Conservation (phyloP, 2,113 vertebrate genomes). For the Mesocricetus auratus region DNA sequence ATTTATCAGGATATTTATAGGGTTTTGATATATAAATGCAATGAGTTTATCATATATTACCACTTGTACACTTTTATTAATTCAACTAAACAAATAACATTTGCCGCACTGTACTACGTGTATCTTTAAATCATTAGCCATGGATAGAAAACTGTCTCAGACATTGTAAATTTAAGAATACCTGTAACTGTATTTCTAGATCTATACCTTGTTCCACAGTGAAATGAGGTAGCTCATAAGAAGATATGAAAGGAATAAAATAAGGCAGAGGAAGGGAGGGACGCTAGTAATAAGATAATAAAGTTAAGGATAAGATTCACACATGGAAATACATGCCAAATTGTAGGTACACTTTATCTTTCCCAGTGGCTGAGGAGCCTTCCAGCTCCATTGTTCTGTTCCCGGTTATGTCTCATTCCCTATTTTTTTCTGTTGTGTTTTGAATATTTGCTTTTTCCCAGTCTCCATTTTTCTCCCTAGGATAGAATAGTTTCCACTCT, state of each 20-base stretch:
- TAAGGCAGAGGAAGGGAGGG: background rate
- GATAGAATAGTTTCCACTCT: background rate
- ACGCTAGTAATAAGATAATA: background rate
- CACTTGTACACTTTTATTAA: constrained; percentile 49
- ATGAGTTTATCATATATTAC: constrained; percentile 69
- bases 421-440: background rate
- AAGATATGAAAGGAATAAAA: constrained; percentile 36
- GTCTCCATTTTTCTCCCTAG: background rate
- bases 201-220: background rate
- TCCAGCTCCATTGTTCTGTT: background rate
- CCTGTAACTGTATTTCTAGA: background rate
- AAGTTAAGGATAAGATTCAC: background rate
- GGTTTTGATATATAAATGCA: constrained; percentile 47
- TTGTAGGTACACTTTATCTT: background rate
- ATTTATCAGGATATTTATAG: constrained; percentile 66
- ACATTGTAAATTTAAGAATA: constrained; percentile 63
- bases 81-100: constrained; percentile 63
- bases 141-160: constrained; percentile 23
- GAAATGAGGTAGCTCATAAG: background rate
- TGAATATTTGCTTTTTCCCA: background rate
- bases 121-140: constrained; percentile 67
- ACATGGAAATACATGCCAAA: background rate
- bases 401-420: background rate
- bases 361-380: no score
- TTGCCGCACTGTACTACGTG: constrained; percentile 12